phyloP scores from a whole-genome alignment of 2,113 vertebrate species.

The Thymallus thymallus region DNA sequence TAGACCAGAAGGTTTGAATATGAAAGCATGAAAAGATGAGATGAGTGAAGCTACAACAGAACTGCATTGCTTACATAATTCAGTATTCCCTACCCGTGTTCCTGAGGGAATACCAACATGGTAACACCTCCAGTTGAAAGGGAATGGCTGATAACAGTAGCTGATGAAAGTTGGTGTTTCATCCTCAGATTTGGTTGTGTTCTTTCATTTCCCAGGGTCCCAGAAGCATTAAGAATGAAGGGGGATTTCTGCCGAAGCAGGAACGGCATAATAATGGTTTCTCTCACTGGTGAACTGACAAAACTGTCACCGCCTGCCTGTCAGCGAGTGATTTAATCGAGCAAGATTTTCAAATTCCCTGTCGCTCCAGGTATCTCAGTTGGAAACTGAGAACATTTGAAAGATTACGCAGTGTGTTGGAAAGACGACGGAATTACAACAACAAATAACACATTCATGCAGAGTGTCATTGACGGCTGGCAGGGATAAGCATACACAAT shows the following conservation, averaged over 20 bases:
- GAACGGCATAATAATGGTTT: neutral
- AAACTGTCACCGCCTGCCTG: neutral
- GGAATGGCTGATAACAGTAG: too few relatives aligned
- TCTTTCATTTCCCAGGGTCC: too few relatives aligned
- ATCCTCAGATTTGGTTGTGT: too few relatives aligned
- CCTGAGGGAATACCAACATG: too few relatives aligned
- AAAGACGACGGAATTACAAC: neutral
- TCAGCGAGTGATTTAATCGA: neutral
- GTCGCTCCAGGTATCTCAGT: slow-evolving; percentile 25
- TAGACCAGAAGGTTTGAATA: too few relatives aligned
- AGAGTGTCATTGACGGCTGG: slow-evolving; percentile 23
- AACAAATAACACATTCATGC: slow-evolving; percentile 28
- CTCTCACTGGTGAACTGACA: neutral
- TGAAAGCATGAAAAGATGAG: too few relatives aligned
- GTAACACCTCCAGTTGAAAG: too few relatives aligned
- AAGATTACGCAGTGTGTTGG: neutral
- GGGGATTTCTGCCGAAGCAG: neutral
- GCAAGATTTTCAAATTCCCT: neutral
- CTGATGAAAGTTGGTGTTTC: too few relatives aligned
- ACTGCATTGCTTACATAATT: too few relatives aligned
- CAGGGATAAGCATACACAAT: slow-evolving; percentile 11
- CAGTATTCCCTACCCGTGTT: too few relatives aligned
- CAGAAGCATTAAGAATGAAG: neutral
- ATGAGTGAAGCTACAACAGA: too few relatives aligned
- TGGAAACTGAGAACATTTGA: slow-evolving; percentile 9